Percentiles rank a stretch among this genome's conserved stretches.
Conservation (phyloP, 37 sponge, comb jelly and placozoan species). For the Ephydatia muelleri region DNA sequence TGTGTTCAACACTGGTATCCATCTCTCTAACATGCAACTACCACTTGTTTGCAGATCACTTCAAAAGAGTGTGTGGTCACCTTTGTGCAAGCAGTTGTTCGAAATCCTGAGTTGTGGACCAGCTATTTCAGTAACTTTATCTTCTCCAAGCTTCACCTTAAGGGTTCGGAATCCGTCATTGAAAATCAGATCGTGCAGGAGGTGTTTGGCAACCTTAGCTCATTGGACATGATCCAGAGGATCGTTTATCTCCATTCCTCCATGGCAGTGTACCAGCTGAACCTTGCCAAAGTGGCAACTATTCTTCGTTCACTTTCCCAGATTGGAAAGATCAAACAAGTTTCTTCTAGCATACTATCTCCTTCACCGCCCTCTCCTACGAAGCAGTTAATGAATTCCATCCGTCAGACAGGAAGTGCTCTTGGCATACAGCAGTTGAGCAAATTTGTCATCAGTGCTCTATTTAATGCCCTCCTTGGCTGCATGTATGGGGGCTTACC, state of each 20-base stretch:
- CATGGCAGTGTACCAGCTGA: slow-evolving; percentile 49
- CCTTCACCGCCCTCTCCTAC: background rate
- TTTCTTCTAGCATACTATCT: background rate
- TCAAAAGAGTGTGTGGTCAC: background rate
- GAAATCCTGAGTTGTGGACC: slow-evolving; percentile 51
- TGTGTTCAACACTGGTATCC: background rate
- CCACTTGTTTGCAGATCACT: background rate
- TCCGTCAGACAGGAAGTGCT: background rate
- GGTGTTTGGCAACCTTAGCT: slow-evolving; percentile 23
- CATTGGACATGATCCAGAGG: background rate
- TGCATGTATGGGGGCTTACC: slow-evolving; percentile 5
- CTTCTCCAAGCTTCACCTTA: slow-evolving; percentile 49
- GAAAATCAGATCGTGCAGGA: slow-evolving; percentile 28
- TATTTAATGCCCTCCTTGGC: slow-evolving; percentile 53
- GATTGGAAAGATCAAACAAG: background rate
- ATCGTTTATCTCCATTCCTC: slow-evolving; percentile 47
- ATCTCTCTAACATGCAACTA: background rate
- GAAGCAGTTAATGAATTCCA: slow-evolving; percentile 19
- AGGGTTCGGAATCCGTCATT: background rate
- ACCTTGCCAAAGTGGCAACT: slow-evolving; percentile 59
- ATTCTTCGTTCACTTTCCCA: slow-evolving; percentile 59
- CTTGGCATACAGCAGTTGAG: slow-evolving; percentile 34
- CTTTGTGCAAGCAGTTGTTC: slow-evolving; percentile 24
- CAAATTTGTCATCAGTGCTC: slow-evolving; percentile 42
- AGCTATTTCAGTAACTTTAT: slow-evolving; percentile 69